A percentile compares a stretch with the other conserved stretches of the same genome.
phyloP scores from a whole-genome alignment of 2,113 vertebrate genomes.

The Ctenomys sociabilis region DNA sequence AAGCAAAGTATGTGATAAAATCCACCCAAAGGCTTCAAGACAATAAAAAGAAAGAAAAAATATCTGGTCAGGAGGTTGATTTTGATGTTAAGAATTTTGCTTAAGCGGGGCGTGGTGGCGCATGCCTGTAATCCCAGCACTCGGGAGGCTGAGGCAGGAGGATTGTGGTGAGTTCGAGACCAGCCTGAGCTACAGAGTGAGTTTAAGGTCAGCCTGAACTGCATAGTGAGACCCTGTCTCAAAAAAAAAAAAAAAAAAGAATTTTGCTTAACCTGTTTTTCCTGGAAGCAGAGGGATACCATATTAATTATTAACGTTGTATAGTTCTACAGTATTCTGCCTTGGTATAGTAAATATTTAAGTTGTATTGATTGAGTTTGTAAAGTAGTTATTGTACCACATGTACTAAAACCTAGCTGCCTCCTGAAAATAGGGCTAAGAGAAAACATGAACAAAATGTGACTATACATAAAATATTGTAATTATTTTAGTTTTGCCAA shows the following conservation, averaged over 20 bases:
- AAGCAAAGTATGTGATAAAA: neutral
- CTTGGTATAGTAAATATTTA: slow-evolving; percentile 2
- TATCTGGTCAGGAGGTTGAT: slow-evolving; percentile 2
- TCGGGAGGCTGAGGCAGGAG: no score
- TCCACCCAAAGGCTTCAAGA: neutral
- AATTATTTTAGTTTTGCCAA: neutral
- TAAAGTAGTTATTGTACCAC: slow-evolving; percentile 8
- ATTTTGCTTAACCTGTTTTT: slow-evolving; percentile 41
- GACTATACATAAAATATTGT: neutral
- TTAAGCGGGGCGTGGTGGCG: no score
- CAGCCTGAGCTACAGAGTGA: no score
- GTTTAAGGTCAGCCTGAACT: no score
- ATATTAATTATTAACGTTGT: neutral
- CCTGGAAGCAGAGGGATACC: neutral
- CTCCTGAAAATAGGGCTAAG: neutral
- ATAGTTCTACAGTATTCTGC: neutral
- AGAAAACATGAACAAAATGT: neutral
- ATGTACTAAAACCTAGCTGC: neutral
- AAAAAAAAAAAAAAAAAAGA: no score
- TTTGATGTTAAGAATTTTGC: neutral
- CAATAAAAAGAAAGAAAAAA: neutral
- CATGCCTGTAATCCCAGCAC: no score
- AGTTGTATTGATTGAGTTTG: slow-evolving; percentile 14
- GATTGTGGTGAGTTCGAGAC: no score
- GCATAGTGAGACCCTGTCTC: no score